Conservation (phyloP, 2,113 vertebrate genomes). For the Gymnarchus niloticus region DNA sequence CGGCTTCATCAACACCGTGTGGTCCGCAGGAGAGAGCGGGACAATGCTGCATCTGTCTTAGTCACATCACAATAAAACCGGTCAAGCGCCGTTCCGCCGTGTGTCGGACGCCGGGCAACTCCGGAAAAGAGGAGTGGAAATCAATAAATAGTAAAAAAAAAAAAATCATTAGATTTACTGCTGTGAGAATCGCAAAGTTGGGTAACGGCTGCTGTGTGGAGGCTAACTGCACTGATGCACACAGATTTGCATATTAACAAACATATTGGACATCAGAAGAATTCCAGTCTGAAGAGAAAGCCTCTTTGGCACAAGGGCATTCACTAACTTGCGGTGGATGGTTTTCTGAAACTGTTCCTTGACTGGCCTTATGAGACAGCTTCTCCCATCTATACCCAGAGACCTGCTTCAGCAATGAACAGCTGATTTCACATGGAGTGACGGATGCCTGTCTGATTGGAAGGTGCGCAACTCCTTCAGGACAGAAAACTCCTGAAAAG, state of each 20-base stretch:
- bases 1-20: conserved; percentile 78
- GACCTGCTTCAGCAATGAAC: conserved; percentile 27
- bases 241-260: not conserved
- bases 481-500: conserved; percentile 11
- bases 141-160: conserved; percentile 25
- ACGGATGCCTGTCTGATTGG: no score
- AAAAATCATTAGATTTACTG: not conserved
- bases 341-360: no score
- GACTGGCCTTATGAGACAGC: no score
- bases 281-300: not conserved
- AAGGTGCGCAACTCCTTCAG: not conserved
- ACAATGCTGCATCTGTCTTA: conserved; percentile 74
- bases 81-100: conserved; percentile 68
- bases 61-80: conserved; percentile 75
- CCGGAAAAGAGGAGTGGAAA: conserved; percentile 30
- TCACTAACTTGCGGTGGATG: no score
- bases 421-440: conserved; percentile 23
- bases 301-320: not conserved
- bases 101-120: conserved; percentile 47
- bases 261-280: not conserved
- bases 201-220: not conserved
- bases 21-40: conserved; percentile 66
- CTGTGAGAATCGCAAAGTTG: not conserved
- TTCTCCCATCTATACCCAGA: not conserved
- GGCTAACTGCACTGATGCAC: not conserved